Conservation (phyloP, 2,797 vertebrate genomes). For the Cheirogaleus major region DNA sequence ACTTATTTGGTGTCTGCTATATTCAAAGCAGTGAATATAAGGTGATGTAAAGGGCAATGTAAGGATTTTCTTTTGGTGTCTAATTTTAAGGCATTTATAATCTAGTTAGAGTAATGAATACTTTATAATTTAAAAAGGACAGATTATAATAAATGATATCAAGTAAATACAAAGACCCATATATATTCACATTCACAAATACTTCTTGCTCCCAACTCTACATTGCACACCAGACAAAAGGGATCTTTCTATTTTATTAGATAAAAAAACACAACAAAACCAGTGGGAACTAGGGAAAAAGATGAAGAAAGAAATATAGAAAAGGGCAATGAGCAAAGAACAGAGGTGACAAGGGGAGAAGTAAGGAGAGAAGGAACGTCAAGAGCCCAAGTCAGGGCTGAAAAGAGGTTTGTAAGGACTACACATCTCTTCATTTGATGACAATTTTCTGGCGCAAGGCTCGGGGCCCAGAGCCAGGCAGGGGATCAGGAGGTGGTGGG, state of each 20-base stretch:
- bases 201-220: slow-evolving; percentile 6
- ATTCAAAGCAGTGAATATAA: background rate
- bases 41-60: background rate
- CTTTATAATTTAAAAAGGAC: background rate
- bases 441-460: slow-evolving; percentile 91
- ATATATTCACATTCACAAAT: background rate
- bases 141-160: background rate
- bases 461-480: slow-evolving; percentile 79
- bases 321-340: background rate
- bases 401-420: background rate
- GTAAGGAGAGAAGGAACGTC: background rate
- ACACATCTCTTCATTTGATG: slow-evolving; percentile 88
- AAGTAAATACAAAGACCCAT: background rate
- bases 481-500: background rate
- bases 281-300: background rate
- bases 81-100: slow-evolving; percentile 7
- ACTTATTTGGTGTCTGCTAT: background rate
- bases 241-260: slow-evolving; percentile 70
- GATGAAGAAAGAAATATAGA: background rate
- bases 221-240: slow-evolving; percentile 24
- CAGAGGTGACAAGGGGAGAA: background rate
- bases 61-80: background rate
- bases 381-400: background rate
- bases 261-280: slow-evolving; percentile 64
- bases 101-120: background rate